Percentiles rank a stretch among this genome's conserved stretches.
Conservation (phyloP, 23 tunicate genomes). For the Botrylloides violaceus region DNA sequence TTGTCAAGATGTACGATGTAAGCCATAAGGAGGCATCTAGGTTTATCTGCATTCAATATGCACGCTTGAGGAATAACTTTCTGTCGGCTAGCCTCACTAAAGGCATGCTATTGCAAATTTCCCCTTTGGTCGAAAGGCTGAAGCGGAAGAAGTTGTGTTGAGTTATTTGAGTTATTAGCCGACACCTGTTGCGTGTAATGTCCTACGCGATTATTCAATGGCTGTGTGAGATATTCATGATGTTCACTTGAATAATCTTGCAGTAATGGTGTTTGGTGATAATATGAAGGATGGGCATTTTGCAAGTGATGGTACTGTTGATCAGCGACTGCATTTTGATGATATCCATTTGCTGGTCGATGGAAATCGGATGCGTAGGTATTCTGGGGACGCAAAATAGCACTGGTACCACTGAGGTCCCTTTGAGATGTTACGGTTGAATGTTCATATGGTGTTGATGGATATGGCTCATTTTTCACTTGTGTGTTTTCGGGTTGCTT, state of each 20-base stretch:
- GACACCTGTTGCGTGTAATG: conserved; percentile 17
- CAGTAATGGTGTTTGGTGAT: not conserved
- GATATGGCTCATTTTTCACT: not conserved
- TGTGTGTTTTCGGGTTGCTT: not conserved
- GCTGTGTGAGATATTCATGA: not conserved
- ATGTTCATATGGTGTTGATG: not conserved
- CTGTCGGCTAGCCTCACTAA: no score
- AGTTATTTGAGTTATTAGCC: not conserved
- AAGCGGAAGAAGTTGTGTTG: conserved; percentile 2
- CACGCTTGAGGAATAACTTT: no score
- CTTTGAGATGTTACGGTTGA: not conserved
- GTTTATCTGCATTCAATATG: no score
- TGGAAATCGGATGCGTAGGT: not conserved
- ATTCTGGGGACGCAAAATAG: not conserved
- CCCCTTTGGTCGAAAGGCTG: conserved; percentile 12
- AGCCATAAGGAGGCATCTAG: no score
- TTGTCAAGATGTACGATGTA: no score
- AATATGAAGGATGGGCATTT: conserved; percentile 19
- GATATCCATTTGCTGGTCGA: not conserved
- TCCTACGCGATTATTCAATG: conserved; percentile 1
- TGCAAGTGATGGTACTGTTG: conserved; percentile 26
- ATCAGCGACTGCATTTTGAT: not conserved
- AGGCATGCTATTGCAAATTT: not conserved
- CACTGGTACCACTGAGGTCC: not conserved
- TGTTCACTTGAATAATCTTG: not conserved